Evolutionary conservation across 2,888 invertebrate genomes (phyloP).

Genomic region (Gisinianus flammeolus): DNA sequence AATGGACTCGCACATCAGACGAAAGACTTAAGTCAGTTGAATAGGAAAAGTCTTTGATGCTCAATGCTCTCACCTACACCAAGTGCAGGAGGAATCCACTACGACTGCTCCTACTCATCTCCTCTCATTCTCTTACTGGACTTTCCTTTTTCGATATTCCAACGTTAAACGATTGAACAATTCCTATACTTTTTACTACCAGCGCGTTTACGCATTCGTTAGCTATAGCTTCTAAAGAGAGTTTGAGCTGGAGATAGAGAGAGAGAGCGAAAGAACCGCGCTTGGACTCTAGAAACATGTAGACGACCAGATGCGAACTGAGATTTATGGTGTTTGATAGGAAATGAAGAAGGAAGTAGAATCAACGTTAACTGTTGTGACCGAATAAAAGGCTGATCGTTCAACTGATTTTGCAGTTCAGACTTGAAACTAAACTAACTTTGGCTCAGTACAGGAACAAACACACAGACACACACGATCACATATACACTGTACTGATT

Average conservation of each 20-base stretch:
- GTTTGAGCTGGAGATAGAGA: neutral
- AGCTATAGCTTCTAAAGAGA: neutral
- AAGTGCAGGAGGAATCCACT: too few relatives aligned
- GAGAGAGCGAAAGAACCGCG: constrained; percentile 21
- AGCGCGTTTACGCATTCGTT: neutral
- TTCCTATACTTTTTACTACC: neutral
- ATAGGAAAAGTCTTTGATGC: too few relatives aligned
- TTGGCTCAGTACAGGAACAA: neutral
- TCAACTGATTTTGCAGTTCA: neutral
- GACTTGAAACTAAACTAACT: neutral
- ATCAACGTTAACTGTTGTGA: constrained; percentile 52
- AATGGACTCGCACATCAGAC: neutral
- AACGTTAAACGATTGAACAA: constrained; percentile 27
- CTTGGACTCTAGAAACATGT: constrained; percentile 6
- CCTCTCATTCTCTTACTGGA: neutral
- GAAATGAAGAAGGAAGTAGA: constrained; percentile 57
- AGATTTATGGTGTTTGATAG: constrained; percentile 57
- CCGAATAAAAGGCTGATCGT: constrained; percentile 22
- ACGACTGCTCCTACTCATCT: too few relatives aligned
- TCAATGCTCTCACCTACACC: too few relatives aligned
- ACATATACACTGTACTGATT: neutral
- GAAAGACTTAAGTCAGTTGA: too few relatives aligned
- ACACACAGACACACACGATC: neutral
- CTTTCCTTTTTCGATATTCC: neutral
- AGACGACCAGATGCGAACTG: constrained; percentile 48